phyloP scores from a whole-genome alignment of 2,888 invertebrate species.

The Synanthedon andrenaeformis region DNA sequence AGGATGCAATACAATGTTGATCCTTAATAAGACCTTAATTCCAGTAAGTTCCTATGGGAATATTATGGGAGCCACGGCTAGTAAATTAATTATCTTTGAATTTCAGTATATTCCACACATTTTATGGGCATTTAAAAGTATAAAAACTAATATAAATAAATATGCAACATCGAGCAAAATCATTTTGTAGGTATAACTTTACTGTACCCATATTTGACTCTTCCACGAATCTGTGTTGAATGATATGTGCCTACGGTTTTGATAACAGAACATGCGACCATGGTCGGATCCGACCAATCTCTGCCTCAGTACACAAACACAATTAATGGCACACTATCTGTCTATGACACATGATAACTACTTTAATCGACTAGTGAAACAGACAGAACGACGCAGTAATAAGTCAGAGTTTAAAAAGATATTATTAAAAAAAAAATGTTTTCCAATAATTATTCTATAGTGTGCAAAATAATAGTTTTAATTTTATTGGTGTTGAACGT shows the following conservation, averaged over 20 bases:
- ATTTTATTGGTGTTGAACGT: not conserved
- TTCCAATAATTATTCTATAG: not conserved
- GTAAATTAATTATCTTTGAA: too few relatives aligned
- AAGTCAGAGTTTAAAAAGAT: not conserved
- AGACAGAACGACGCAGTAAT: not conserved
- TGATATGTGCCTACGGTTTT: not conserved
- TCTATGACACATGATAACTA: not conserved
- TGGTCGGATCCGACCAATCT: not conserved
- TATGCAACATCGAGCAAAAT: too few relatives aligned
- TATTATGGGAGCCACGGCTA: too few relatives aligned
- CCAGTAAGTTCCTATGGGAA: too few relatives aligned
- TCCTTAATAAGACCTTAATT: too few relatives aligned
- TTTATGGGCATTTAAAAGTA: too few relatives aligned
- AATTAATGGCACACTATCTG: not conserved
- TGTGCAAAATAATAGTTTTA: not conserved
- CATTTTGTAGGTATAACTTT: too few relatives aligned
- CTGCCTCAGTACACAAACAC: not conserved
- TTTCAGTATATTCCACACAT: too few relatives aligned
- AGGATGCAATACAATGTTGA: too few relatives aligned
- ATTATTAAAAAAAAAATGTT: not conserved
- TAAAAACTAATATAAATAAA: too few relatives aligned
- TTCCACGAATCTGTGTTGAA: too few relatives aligned
- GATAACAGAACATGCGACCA: not conserved
- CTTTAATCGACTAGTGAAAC: not conserved
- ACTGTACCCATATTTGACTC: too few relatives aligned